Percentiles rank a stretch among this genome's conserved stretches.
These are phyloP conservation scores for Bufotes viridis DNA, from an alignment of 2,797 vertebrate genomes.

Conservation along the genomic window DNA sequence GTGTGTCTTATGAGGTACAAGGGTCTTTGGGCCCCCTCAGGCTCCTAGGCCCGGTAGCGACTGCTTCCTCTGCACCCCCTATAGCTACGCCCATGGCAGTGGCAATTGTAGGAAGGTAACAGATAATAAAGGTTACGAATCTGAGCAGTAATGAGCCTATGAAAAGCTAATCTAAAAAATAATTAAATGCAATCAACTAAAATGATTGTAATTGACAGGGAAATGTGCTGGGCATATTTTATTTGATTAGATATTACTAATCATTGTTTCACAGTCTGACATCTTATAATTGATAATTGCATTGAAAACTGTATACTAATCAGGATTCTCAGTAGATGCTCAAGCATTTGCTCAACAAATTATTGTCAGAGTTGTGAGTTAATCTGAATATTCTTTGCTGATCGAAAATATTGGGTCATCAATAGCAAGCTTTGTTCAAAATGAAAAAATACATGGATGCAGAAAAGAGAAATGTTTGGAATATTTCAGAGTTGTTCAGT, in stretches of 20 bases:
- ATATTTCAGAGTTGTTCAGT: slow-evolving; percentile 2
- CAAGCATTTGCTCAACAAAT: background rate
- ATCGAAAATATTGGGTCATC: background rate
- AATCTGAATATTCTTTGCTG: background rate
- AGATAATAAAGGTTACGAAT: no score
- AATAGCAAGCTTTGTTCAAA: background rate
- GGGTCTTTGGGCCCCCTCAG: no score
- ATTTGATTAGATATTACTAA: background rate
- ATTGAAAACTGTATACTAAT: background rate
- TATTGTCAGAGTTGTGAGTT: background rate
- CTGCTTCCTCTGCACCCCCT: no score
- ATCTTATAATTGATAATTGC: background rate
- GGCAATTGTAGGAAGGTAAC: no score
- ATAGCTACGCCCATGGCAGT: no score
- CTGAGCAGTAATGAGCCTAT: no score
- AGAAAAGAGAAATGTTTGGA: background rate
- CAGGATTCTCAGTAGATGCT: background rate
- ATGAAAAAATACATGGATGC: background rate
- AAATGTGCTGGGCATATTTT: background rate
- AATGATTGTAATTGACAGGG: background rate
- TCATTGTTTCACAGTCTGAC: background rate
- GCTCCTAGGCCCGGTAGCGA: no score
- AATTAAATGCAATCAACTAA: no score
- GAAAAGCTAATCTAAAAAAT: no score
- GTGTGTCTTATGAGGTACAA: no score